Evolutionary conservation across 2,888 invertebrate genomes (phyloP), one percentile per base, ranked within the genome.

Genomic region (Rhagonycha fulva): DNA sequence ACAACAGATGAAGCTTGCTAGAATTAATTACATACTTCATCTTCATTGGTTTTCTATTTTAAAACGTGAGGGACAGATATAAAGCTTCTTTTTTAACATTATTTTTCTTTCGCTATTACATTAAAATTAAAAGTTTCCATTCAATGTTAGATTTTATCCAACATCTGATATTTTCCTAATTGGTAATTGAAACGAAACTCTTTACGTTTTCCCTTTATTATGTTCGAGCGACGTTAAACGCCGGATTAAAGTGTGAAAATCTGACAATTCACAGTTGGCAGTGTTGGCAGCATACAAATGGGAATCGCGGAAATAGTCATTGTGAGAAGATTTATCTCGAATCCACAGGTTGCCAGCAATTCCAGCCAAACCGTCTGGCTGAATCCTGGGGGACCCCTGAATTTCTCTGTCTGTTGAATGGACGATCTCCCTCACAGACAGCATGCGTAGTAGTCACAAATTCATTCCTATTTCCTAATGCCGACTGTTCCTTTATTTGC

Each of bases 291-390:
- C 74, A 79, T 80, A 79, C 81, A 81, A 82, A 82, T 80, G 80
- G 82, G 81, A 81, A 82, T 81, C 78, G 81, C 82, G 82, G 83
- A 82, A 82, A 82, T 79, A 76, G 81, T 80, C 79, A 80, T 76
- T 80, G 79, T 78, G 79, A 82, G 82, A 84, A 87, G 86, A 87
- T 87, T 87, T 87, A 87, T 87, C 86, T 85, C 84, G 86, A 87
- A 87, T 87, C 87, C 87, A 87, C 87, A 87, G 87, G 87, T 87
- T 87, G 87, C 81, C 71, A 74, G 79, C 80, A 80, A 80, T 82
- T 80, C 82, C 83, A 84, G 85, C 84, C 84, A 83, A 82, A 84
- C 85, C 84, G 86, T 86, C 86, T 86, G 86, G 85, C 82, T 80
- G 76, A 77, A 79, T 83, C 86, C 85, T 82, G 82, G 83, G 85